Evolutionary conservation across 1,140 invertebrate genomes (phyloP), one percentile per base, ranked within the genome.

Genomic region (Megalopta genalis): DNA sequence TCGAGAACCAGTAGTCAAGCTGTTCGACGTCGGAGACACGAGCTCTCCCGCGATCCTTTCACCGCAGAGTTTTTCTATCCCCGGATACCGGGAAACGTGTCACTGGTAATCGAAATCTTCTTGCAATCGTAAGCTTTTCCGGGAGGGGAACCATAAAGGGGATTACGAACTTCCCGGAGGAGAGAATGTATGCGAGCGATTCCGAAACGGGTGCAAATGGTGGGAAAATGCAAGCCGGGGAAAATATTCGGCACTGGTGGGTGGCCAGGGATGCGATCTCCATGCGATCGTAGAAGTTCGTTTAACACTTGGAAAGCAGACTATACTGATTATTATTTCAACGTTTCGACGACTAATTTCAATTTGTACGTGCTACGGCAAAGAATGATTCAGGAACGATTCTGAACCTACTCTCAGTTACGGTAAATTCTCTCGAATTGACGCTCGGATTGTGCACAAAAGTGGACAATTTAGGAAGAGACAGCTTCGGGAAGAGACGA

Each of bases 21-120:
- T 46, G 72, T 54, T 39, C 68, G 27, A 76, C 82, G 57, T 72
- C 62, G 49, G 42, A 16, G 49, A 57, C 71, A 66, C 64, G 39
- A 79, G 25, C 46, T 74, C 59, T 64, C 59, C 59, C 27, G 65
- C n/a, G 25, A 46, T 59, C n/a, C 54, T 42, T 77, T 27, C 27
- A 6, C 52, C 39, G 42, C 23, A 62, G 46, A 68, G 62, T 68
- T 39, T 68, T 42, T 52, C 63, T 32, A 39, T 72, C 71, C 23
- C 68, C 52, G 57, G 42, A 52, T 27, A 52, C 21, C 23, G 46
- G 46, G 46, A 16, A 49, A 14, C 27, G 63, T 64, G 27, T 64
- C 63, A 37, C 0, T n/a, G 63, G 63, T 64, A n/a, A 14, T 42
- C 27, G 42, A 67, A 67, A 27, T 25, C 46, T 67, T 49, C 42